Base-by-base conservation (phyloP, 1,140 invertebrate genomes). In the Drosophila kanapiae region DNA sequence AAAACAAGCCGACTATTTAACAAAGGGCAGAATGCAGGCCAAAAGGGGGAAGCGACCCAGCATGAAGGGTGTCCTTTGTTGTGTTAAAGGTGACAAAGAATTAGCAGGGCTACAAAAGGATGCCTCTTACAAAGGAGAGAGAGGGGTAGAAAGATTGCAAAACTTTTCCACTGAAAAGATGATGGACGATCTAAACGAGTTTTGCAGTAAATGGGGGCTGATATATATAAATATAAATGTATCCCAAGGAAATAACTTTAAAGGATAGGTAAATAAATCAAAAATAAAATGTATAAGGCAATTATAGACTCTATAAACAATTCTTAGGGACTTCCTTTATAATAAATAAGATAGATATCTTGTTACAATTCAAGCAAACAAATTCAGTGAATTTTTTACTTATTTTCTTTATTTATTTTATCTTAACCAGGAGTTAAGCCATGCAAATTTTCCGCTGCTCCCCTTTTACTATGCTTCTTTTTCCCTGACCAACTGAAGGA, bases 11-110 rank as follows among this genome's bases (percentile, higher is more conserved):
- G 38, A 38, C 56, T 69, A 45, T 45, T 61, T 69, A 78, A 78
- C 63, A 78, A 78, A 78, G 53, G 51, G 13, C 40, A 51, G 23
- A 77, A 59, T 77, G 72, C 61, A 42, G 53, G 45, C 62, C 33
- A 37, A 67, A 77, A 33, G 16, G 37, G 13, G 29, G 48, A n/a
- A 27, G 51, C 47, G 7, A 5, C 23, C 13, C 51, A 27, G 48
- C 23, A 29, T 10, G 35, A 14, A 6, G 49, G 49, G 31, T 40
- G 40, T 40, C 13, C 58, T 78, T 71, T 79, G 67, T 76, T 76
- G 54, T 65, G 43, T 43, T 78, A 71, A 78, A 78, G 75, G 85
- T 84, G 84, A 88, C 80, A 90, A 72, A 78, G 81, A 90, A 90
- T 88, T 88, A 90, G 78, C 85, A 69, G 59, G 75, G 45, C 62